Evolutionary conservation across 2,113 vertebrate species (phyloP), one percentile per base, ranked within the genome.

Genomic region (Xenus cinereus): DNA sequence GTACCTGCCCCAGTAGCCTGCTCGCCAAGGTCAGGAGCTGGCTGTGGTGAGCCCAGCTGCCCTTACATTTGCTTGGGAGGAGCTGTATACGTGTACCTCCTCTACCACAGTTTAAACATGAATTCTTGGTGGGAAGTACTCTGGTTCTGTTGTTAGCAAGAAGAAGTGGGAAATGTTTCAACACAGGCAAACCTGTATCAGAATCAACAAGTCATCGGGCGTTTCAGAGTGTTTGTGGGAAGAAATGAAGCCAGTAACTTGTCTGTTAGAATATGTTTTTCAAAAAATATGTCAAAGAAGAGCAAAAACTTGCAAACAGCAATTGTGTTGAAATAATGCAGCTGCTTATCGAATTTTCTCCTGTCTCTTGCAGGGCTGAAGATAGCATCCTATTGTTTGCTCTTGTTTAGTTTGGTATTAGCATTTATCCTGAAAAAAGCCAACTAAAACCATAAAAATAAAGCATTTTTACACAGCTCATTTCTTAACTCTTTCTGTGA

Each of bases 51-150:
- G 46, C 43, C 28, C 35, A 43, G 37, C 33, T 62, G 24, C 46
- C 51, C 51, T 14, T 7, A 9, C 2, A 1, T 46, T 46, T 48
- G 62, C 56, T 32, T 21, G 33, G 59, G 26, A 76, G 50, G 33
- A 66, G 32, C 43, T 28, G 19, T 14, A 9, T 26, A 3, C 0
- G 0, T 33, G 3, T 14, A 19, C 21, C 54, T 75, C 37, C 33
- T 35, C 59, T 32, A 20, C 21, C 73, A 28, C 41, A 50, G 26
- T 4, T 87, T 67, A 78, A 46, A 39, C n/a, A 14, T 1, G 9
- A 28, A 18, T 41, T 53, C 35, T 18, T 23, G 35, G 68, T n/a
- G 33, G 74, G 26, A 66, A 87, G 16, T 8, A 12, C 27, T 7
- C 56, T 30, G 15, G 32, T 33, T 4, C 1, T 50, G 45, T 8